Conservation (phyloP, 2,113 vertebrate genomes). For the Dryoscopus gambensis region DNA sequence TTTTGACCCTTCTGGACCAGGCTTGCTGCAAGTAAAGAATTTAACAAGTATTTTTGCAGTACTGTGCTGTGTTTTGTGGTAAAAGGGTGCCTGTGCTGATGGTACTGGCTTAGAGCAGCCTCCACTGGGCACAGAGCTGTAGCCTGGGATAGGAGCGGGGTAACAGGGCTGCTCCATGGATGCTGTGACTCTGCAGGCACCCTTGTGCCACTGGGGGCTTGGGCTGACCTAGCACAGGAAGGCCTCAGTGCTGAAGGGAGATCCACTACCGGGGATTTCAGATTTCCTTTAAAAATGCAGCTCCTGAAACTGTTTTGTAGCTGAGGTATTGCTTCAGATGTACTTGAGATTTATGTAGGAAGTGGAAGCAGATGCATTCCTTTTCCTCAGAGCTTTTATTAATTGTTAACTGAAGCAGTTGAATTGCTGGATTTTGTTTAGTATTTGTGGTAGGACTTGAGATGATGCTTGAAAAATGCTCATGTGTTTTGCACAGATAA, state of each 20-base stretch:
- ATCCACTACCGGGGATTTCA: not conserved
- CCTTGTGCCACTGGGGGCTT: not conserved
- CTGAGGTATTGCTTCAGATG: not conserved
- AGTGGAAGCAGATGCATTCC: not conserved
- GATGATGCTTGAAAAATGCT: not conserved
- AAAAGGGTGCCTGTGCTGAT: not conserved
- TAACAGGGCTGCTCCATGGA: not conserved
- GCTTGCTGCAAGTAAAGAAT: not conserved
- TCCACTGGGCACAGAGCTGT: too few relatives aligned
- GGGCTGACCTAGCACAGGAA: not conserved
- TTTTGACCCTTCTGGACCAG: not conserved
- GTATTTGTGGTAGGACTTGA: not conserved
- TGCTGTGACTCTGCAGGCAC: rapidly evolving
- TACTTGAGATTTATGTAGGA: not conserved
- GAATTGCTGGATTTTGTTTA: not conserved
- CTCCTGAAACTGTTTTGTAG: not conserved
- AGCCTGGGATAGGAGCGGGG: rapidly evolving
- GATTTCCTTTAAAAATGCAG: not conserved
- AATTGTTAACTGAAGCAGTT: not conserved
- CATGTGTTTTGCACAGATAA: not conserved
- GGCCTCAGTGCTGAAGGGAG: not conserved
- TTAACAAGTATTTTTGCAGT: not conserved
- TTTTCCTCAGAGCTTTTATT: not conserved
- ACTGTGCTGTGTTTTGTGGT: not conserved
- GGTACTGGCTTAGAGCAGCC: not conserved